Base-by-base conservation (phyloP, 2,888 invertebrate genomes). In the Pherbina coryleti region DNA sequence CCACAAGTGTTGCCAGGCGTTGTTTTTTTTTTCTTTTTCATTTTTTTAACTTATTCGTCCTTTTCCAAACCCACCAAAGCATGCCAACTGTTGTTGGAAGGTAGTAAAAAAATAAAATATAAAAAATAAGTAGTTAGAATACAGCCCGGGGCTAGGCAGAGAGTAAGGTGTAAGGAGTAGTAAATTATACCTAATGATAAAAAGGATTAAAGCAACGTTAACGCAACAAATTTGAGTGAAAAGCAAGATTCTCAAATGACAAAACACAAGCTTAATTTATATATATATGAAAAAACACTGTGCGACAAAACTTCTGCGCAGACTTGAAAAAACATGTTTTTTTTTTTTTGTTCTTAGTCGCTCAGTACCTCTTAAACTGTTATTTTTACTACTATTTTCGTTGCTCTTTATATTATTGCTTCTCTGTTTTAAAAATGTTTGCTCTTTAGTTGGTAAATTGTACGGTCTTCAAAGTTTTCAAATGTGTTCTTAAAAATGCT, bases 401-500 rank as follows among this genome's bases (percentile, higher is more conserved):
- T 53, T 70, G 69, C 17, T 70, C 55, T 53, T n/a, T 44, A 44
- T 44, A 28, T 28, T 71, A 53, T 71, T 71, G 71, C 55, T 53
- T 49, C 67, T 44, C 22, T 49, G 22, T 67, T 11, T 49, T 8
- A 19, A 31, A 49, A 25, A n/a, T 22, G 19, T 22, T 22, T 22
- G 14, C 57, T n/a, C 9, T 60, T 28, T 22, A 17, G n/a, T 70
- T 49, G 37, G 14, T 70, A 51, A 70, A 49, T 22, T 49, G 70
- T 19, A 31, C 19, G 44, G 44, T 44, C 44, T 44, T 11, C 37
- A 66, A n/a, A 25, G 8, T 22, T 49, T 69, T 69, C 44, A 69
- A 69, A 69, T 51, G 64, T 53, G 60, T 75, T 49, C 11, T 71
- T 71, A 14, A 44, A 60, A 64, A 71, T 49, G 62, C 67, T 75